Evolutionary conservation across 2,797 vertebrate species (phyloP).

Genomic region (Sebastes itinus): DNA sequence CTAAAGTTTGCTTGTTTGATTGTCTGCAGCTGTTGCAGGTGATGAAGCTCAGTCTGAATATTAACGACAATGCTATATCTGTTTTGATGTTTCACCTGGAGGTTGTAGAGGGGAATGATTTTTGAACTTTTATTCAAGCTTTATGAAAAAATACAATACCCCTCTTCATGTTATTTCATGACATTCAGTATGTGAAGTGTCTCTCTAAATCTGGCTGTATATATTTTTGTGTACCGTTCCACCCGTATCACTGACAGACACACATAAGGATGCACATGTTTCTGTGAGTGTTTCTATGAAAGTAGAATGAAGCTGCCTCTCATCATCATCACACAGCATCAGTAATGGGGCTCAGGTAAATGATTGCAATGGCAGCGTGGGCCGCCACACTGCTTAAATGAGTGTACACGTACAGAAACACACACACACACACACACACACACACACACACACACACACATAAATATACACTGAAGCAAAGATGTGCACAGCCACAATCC

Average conservation of each 20-base stretch:
- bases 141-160: background rate
- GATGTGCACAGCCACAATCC: constrained; percentile 56
- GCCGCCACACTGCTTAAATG: constrained; percentile 25
- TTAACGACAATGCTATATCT: background rate
- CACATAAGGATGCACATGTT: background rate
- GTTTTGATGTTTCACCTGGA: constrained; percentile 5
- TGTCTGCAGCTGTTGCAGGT: constrained; percentile 24
- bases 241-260: background rate
- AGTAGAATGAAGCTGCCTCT: constrained; percentile 66
- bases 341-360: constrained; percentile 63
- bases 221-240: background rate
- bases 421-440: constrained; percentile 6
- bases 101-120: constrained; percentile 5
- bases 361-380: constrained; percentile 71
- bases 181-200: background rate
- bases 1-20: constrained; percentile 25
- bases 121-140: background rate
- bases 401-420: background rate
- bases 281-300: constrained; percentile 28
- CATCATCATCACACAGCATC: constrained; percentile 60
- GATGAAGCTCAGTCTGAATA: constrained; percentile 11
- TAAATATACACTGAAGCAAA: constrained; percentile 33
- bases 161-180: background rate
- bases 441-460: constrained; percentile 7
- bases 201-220: constrained; percentile 1